Percentiles rank a stretch among this genome's conserved stretches.
These are phyloP conservation scores for Tetramorium simillimum DNA, from an alignment of 1,140 invertebrate species.

Conservation along the genomic window DNA sequence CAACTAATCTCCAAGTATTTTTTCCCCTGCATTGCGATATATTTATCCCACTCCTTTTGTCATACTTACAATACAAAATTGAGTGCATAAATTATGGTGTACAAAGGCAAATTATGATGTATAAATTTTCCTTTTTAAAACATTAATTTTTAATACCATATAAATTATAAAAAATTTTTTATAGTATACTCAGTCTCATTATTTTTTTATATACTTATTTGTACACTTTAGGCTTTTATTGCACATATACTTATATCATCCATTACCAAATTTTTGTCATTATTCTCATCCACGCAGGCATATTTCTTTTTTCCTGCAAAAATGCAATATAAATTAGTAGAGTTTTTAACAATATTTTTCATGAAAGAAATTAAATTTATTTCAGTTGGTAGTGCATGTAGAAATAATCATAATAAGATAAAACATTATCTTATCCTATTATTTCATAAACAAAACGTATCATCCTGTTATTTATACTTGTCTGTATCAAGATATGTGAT, in stretches of 20 bases:
- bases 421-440: constrained; percentile 1
- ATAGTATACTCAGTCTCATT: constrained; percentile 18
- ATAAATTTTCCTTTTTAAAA: background rate
- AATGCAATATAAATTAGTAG: background rate
- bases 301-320: constrained; percentile 10
- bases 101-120: no score
- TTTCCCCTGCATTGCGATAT: background rate
- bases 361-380: constrained; percentile 11
- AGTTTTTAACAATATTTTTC: background rate
- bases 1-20: background rate
- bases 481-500: background rate
- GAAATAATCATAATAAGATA: constrained; percentile 68
- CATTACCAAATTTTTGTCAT: background rate
- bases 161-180: background rate
- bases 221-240: background rate
- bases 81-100: no score
- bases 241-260: background rate
- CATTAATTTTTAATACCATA: background rate
- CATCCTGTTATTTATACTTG: constrained; percentile 63
- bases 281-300: background rate
- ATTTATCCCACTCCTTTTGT: background rate
- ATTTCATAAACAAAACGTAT: constrained; percentile 64
- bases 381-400: constrained; percentile 80
- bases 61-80: background rate
- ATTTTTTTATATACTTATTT: constrained; percentile 19